Conservation (phyloP, 2,797 vertebrate genomes). For the Myoxocephalus aenaeus region DNA sequence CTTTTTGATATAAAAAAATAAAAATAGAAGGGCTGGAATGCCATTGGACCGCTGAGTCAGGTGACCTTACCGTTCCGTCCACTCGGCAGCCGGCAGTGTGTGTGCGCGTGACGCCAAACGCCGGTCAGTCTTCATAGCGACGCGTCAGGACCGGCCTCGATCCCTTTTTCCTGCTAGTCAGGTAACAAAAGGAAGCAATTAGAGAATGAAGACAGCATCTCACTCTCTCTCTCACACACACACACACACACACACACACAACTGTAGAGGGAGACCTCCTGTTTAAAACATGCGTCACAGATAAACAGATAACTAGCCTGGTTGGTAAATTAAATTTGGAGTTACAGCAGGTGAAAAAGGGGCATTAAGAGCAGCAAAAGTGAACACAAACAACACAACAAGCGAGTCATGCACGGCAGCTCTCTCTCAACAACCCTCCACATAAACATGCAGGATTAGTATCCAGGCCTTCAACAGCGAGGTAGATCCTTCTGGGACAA, state of each 20-base stretch:
- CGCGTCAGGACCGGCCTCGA: conserved; percentile 94
- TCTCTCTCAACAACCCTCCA: conserved; percentile 53
- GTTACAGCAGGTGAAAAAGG: conserved; percentile 41
- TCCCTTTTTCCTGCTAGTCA: conserved; percentile 98
- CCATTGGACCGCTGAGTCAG: conserved; percentile 86
- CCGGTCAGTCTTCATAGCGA: conserved; percentile 95
- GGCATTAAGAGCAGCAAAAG: conserved; percentile 45
- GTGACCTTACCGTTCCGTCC: conserved; percentile 94
- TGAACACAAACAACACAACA: conserved; percentile 15
- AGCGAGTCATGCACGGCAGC: conserved; percentile 66
- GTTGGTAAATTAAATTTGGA: conserved; percentile 3
- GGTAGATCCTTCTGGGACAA: conserved; percentile 68
- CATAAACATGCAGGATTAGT: conserved; percentile 75
- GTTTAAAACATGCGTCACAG: conserved; percentile 60
- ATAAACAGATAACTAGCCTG: conserved; percentile 39
- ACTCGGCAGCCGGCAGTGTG: conserved; percentile 89
- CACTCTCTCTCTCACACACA: no score
- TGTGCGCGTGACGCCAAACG: conserved; percentile 83
- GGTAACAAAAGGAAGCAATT: conserved; percentile 99
- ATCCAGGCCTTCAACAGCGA: conserved; percentile 68
- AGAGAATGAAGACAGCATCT: conserved; percentile 85
- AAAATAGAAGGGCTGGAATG: conserved; percentile 83
- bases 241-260: conserved; percentile 12
- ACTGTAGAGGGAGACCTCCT: background rate
- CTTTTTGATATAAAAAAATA: conserved; percentile 51